A percentile compares a stretch with the other conserved stretches of the same genome.
phyloP scores from a whole-genome alignment of 2,797 vertebrate genomes.

The Clamator glandarius region DNA sequence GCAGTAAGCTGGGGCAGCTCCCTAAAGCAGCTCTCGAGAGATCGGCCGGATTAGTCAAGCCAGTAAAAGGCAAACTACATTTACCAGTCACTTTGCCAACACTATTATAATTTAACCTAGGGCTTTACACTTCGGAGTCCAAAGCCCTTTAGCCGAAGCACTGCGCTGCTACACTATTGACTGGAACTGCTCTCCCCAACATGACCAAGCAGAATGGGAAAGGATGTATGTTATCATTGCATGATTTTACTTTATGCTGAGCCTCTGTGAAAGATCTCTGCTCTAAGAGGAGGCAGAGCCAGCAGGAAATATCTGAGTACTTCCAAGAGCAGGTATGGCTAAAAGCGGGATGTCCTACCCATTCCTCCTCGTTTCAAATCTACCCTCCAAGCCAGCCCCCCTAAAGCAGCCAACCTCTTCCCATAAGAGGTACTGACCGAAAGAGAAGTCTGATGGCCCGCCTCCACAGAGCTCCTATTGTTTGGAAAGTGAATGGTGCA shows the following conservation, averaged over 20 bases:
- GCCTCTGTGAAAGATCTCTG: not conserved
- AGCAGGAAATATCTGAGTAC: not conserved
- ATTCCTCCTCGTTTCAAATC: not conserved
- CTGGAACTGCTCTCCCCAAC: not conserved
- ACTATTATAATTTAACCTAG: not conserved
- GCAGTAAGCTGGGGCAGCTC: slow-evolving; percentile 4
- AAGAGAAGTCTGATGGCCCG: not conserved
- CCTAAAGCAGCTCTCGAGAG: slow-evolving; percentile 7
- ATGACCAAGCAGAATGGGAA: not conserved
- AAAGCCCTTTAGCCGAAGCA: not conserved
- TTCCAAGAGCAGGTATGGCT: not conserved
- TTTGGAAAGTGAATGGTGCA: accelerated
- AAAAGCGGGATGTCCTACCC: not conserved
- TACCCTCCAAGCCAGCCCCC: not conserved
- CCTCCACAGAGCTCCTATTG: not conserved
- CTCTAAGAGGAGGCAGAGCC: not conserved
- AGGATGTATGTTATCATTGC: not conserved
- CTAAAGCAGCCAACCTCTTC: not conserved
- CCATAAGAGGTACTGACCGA: not conserved
- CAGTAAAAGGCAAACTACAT: not conserved
- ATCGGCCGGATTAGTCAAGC: not conserved
- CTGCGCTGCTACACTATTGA: accelerated
- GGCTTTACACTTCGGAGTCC: not conserved
- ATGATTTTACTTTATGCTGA: not conserved
- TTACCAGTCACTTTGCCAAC: slow-evolving; percentile 20